Base-by-base conservation (phyloP, 2,888 invertebrate genomes). In the Drepana falcataria region DNA sequence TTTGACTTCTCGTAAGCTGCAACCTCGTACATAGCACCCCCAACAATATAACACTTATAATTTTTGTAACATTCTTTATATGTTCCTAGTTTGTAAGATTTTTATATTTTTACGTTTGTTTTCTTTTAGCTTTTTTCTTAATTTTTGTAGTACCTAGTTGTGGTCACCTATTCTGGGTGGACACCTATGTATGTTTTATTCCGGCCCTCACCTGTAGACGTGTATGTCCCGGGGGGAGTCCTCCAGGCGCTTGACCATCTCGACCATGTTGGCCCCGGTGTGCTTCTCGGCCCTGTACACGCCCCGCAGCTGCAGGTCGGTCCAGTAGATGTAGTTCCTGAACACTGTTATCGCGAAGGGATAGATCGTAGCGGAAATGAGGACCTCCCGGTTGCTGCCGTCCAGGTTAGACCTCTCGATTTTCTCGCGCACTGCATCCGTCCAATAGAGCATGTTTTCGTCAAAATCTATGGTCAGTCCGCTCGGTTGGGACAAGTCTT, bases 241-340 rank as follows among this genome's bases (percentile, higher is more conserved):
- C 66, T 98, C 97, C 37, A 99, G 87, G 2, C 98, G 93, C 71
- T 98, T 96, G 0, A 98, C 97, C 93, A 99, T 95, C 77, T 97
- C 97, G 2, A 97, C 93, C 94, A 98, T 97, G 72, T 97, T 96
- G 2, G 96, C 96, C 0, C 99, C 99, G 0, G 99, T 99, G 73
- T 98, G 96, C 78, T 99, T 99, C 76, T 99, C 98, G 0, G 99
- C 98, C 48, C 99, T 92, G 79, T 98, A 99, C 0, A 99, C 97
- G 1, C 98, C 98, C 54, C 98, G 92, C 3, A 98, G 82, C 75
- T 97, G 98, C 57, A 98, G 91, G 83, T 98, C 98, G 0, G 98
- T 98, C 98, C 98, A 99, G 86, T 98, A 99, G 54, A 99, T 97
- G 77, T 96, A 97, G 75, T 96, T 94, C 35, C 96, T 93, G 80